Evolutionary conservation across 1,140 invertebrate genomes (phyloP), one percentile per base, ranked within the genome.

Genomic region (Diorhabda carinulata): DNA sequence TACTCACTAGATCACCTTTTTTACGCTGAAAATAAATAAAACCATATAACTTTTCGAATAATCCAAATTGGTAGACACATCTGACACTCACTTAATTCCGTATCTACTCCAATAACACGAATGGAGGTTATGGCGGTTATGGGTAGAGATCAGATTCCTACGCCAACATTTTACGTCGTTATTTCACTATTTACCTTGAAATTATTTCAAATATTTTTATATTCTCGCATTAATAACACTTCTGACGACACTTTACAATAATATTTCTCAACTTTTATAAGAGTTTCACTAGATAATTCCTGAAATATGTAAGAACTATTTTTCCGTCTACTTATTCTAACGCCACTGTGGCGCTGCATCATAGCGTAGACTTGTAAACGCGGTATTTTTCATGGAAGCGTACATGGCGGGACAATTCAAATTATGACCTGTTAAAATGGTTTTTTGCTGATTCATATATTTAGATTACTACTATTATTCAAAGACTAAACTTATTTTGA

Each of bases 61-160:
- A 84, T 85, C 84, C 82, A 82, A 84, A 83, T 84, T 82, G 84
- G 85, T 84, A 82, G 85, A 84, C 84, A 86, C 84, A 83, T 84
- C 83, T 84, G 84, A 86, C 85, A 86, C 83, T 85, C 85, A 86
- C 78, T 86, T 84, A 83, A 85, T 86, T 82, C 78, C 85, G 85
- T 87, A 86, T 86, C 85, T 85, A 86, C 84, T 85, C 84, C 84
- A 87, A 86, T 86, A 86, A 86, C 84, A 85, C 86, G 81, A 86
- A 87, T 86, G 84, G 86, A 87, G 86, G 86, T 87, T 87, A 87
- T 86, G 84, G 86, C 87, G 86, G 85, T 87, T 87, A 87, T 85
- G 85, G 81, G 85, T 86, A 86, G 86, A 85, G 83, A 83, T 84
- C 84, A 82, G 83, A 85, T 86, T 80, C 78, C 78, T 80, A 80